Base-by-base conservation (phyloP, 1,140 invertebrate species). In the Caerostris darwini region DNA sequence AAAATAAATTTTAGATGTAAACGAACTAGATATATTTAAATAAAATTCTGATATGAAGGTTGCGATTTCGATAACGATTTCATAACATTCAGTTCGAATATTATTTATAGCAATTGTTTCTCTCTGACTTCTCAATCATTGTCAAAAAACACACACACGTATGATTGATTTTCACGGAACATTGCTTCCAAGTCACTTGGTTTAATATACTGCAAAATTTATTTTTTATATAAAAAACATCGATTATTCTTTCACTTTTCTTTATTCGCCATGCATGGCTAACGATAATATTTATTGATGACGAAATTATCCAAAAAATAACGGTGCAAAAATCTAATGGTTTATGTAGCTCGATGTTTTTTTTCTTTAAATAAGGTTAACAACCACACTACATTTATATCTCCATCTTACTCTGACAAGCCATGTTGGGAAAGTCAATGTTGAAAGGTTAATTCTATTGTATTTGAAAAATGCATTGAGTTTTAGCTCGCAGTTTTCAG, bases 371-470 rank as follows among this genome's bases (percentile, higher is more conserved):
- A 71, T 34, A 71, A 77, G 71, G 71, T 77, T 77, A 77, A 77
- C 71, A 77, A 53, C 71, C 71, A 77, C 8, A 8, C 50, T 53
- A 8, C 5, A 77, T 77, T n/a, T 77, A 77, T 77, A 8, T 34
- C 71, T 77, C 19, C 34, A 71, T 71, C 69, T 34, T 34, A 1
- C 50, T 50, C 19, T 53, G 71, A 77, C 71, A 77, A 53, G 3
- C n/a, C 14, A 50, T 53, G 14, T 8, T 17, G 12, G 12, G 7
- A 14, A 5, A 64, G 61, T 64, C 34, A 77, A 77, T 19, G 50
- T 3, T 53, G 19, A 50, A 77, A 77, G 71, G 71, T 77, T 53
- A 77, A 77, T 77, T 77, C 71, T 53, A 77, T 77, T 77, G 71
- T 77, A 77, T 77, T 64, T 64, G 61, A 64, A 64, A 10, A 64